phyloP scores from a whole-genome alignment of 2,888 invertebrate species.

The Hypomecis punctinalis region DNA sequence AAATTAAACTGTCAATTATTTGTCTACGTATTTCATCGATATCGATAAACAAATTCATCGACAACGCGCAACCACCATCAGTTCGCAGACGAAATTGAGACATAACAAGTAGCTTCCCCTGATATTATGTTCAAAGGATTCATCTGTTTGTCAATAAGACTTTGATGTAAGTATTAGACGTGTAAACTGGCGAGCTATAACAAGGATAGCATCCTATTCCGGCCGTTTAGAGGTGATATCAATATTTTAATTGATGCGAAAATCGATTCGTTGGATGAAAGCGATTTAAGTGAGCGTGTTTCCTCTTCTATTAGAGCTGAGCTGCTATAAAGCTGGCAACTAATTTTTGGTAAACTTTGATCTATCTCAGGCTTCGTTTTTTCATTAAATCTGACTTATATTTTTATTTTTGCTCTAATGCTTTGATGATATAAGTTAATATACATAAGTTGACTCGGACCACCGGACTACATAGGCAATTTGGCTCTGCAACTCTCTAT shows the following conservation, averaged over 20 bases:
- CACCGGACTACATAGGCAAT: too few species aligned
- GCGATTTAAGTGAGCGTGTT: conserved; percentile 10
- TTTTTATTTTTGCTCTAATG: too few species aligned
- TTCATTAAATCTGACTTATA: too few species aligned
- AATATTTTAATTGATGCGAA: conserved; percentile 30
- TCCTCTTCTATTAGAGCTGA: conserved; percentile 15
- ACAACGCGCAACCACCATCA: conserved; percentile 1
- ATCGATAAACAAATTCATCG: conserved; percentile 5
- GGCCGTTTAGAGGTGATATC: conserved; percentile 35
- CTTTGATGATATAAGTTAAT: too few species aligned
- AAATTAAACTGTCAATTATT: too few species aligned
- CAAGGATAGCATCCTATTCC: conserved; percentile 58
- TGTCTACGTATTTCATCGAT: conserved; percentile 23
- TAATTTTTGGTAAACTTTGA: too few species aligned
- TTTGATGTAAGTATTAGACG: conserved; percentile 35
- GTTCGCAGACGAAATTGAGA: conserved; percentile 62
- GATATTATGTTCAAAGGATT: conserved; percentile 61
- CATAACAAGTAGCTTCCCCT: conserved; percentile 58
- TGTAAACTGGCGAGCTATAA: conserved; percentile 42
- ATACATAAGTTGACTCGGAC: too few species aligned
- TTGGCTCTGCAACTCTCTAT: too few species aligned
- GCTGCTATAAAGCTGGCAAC: too few species aligned
- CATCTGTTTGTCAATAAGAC: conserved; percentile 42
- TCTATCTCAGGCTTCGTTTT: too few species aligned
- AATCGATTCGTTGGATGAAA: conserved; percentile 27